phyloP scores from a whole-genome alignment of 2,113 vertebrate species.

The Bos javanicus region DNA sequence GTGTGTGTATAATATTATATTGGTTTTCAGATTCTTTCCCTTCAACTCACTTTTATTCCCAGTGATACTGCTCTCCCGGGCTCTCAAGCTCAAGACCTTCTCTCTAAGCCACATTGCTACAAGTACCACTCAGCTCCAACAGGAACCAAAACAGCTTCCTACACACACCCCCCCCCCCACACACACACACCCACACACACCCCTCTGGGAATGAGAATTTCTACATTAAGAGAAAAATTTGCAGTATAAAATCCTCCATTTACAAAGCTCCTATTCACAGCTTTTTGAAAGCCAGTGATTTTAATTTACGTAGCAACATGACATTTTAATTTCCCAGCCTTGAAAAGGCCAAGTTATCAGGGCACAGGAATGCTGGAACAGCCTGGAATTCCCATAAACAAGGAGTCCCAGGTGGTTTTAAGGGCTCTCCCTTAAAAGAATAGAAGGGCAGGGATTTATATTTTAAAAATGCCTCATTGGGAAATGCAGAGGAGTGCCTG shows the following conservation, averaged over 20 bases:
- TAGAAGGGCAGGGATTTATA: neutral
- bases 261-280: slow-evolving; percentile 29
- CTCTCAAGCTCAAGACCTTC: neutral
- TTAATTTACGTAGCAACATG: slow-evolving; percentile 23
- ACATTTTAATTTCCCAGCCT: neutral
- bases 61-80: neutral
- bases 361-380: neutral
- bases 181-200: neutral
- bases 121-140: neutral
- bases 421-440: neutral
- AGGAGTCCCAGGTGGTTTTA: neutral
- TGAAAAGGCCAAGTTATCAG: neutral
- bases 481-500: neutral
- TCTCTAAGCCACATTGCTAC: neutral
- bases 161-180: neutral
- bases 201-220: neutral
- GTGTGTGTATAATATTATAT: neutral
- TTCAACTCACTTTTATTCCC: neutral
- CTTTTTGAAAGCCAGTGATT: neutral
- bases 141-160: neutral
- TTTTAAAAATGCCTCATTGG: neutral
- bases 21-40: neutral
- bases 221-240: neutral
- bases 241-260: neutral
- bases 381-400: slow-evolving; percentile 2